Conservation (phyloP, 2,113 vertebrate genomes). For the Seriola quinqueradiata region DNA sequence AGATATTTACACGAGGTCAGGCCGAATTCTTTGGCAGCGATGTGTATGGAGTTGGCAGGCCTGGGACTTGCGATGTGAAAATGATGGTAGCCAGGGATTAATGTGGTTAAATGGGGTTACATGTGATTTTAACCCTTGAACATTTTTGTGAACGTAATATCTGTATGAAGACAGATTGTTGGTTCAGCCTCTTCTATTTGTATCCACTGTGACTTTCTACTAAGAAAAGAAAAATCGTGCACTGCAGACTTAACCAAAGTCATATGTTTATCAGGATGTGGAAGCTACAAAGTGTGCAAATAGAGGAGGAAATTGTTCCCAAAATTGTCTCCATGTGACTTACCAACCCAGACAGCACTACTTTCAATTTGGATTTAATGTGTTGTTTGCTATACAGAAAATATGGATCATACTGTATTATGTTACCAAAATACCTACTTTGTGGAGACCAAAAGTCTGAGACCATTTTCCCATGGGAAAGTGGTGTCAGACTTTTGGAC, state of each 20-base stretch:
- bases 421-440: not conserved
- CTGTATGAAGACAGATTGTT: not conserved
- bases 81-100: not conserved
- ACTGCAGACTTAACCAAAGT: slow-evolving; percentile 11
- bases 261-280: slow-evolving; percentile 18
- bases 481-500: too few relatives aligned
- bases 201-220: slow-evolving; percentile 8
- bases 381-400: not conserved
- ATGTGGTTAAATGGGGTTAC: not conserved
- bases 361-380: not conserved
- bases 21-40: not conserved
- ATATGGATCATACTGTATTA: not conserved
- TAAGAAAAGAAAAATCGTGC: not conserved
- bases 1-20: not conserved
- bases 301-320: slow-evolving; percentile 10
- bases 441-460: too few relatives aligned
- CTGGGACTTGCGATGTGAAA: not conserved
- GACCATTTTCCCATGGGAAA: too few relatives aligned
- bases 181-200: not conserved
- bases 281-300: slow-evolving; percentile 4
- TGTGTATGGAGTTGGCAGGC: not conserved
- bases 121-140: not conserved
- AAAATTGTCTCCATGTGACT: slow-evolving; percentile 38
- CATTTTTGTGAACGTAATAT: not conserved
- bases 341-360: slow-evolving; percentile 1